phyloP scores from a whole-genome alignment of 2,888 invertebrate species.

The Thalpophila matura region DNA sequence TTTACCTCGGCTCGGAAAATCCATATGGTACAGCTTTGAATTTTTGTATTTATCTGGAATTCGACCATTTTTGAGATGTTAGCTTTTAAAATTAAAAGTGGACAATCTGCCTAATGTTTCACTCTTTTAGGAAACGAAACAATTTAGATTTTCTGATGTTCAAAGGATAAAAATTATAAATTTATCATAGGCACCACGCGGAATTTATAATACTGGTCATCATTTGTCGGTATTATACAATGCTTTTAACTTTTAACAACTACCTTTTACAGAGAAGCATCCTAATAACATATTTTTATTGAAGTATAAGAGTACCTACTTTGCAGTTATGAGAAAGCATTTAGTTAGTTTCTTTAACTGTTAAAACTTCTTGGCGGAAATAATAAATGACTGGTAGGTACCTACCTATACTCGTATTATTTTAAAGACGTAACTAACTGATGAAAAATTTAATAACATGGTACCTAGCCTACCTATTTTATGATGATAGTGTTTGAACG shows the following conservation, averaged over 20 bases:
- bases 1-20: slow-evolving; percentile 6
- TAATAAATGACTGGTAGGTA: too few relatives aligned
- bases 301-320: slow-evolving; percentile 48
- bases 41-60: slow-evolving; percentile 30
- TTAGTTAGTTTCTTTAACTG: slow-evolving; percentile 9
- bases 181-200: slow-evolving; percentile 27
- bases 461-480: too few relatives aligned
- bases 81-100: slow-evolving; percentile 34
- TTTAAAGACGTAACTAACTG: too few relatives aligned
- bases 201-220: slow-evolving; percentile 40
- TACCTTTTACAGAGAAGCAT: slow-evolving; percentile 63
- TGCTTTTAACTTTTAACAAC: slow-evolving; percentile 33
- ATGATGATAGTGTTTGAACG: neutral
- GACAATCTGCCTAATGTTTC: slow-evolving; percentile 32
- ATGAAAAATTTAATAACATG: neutral
- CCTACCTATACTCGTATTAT: too few relatives aligned
- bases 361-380: neutral
- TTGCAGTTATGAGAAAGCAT: slow-evolving; percentile 37
- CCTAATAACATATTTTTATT: slow-evolving; percentile 64
- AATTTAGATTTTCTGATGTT: slow-evolving; percentile 35
- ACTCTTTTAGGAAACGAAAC: slow-evolving; percentile 35
- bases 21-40: slow-evolving; percentile 22
- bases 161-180: slow-evolving; percentile 49
- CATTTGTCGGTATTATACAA: slow-evolving; percentile 57
- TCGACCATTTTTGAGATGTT: slow-evolving; percentile 13